A percentile compares a stretch with the other conserved stretches of the same genome.
These are phyloP conservation scores for Jordanella pulchra DNA, from an alignment of 2,797 vertebrate species.

Conservation along the genomic window DNA sequence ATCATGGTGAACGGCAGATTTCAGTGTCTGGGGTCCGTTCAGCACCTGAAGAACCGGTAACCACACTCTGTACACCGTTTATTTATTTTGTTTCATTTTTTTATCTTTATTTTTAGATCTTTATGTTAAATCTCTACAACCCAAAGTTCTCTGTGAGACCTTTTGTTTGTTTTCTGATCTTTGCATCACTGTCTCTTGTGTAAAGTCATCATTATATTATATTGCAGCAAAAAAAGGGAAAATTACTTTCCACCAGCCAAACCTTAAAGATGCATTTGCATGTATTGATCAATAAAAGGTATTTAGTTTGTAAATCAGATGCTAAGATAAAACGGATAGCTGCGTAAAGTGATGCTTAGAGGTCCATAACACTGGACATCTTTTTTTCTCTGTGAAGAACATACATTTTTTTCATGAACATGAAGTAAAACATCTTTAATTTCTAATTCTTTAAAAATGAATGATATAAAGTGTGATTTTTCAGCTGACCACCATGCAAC, in stretches of 20 bases:
- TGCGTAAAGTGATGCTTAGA: too few relatives aligned
- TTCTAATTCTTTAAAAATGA: not conserved
- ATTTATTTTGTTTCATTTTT: too few relatives aligned
- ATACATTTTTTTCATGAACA: too few relatives aligned
- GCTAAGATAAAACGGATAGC: too few relatives aligned
- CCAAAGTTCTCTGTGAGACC: not conserved
- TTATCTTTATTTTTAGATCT: conserved; percentile 2
- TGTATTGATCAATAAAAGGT: too few relatives aligned
- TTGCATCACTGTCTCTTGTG: not conserved
- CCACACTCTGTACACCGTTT: not conserved
- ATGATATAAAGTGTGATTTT: not conserved
- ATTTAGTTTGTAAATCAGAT: too few relatives aligned
- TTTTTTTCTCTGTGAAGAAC: too few relatives aligned
- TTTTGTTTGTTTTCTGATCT: not conserved
- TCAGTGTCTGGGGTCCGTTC: conserved; percentile 88
- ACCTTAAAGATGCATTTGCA: too few relatives aligned
- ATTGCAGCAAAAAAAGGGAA: not conserved
- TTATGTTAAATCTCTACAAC: not conserved
- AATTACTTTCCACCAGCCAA: not conserved
- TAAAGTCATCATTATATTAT: not conserved
- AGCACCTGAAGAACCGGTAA: conserved; percentile 91
- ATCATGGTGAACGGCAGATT: conserved; percentile 93
- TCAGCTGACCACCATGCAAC: too few relatives aligned
- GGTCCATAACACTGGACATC: too few relatives aligned
- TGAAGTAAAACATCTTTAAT: not conserved